Percentiles rank a stretch among this genome's conserved stretches.
Conservation (phyloP, 1,140 invertebrate species). For the Drosophila leontia region DNA sequence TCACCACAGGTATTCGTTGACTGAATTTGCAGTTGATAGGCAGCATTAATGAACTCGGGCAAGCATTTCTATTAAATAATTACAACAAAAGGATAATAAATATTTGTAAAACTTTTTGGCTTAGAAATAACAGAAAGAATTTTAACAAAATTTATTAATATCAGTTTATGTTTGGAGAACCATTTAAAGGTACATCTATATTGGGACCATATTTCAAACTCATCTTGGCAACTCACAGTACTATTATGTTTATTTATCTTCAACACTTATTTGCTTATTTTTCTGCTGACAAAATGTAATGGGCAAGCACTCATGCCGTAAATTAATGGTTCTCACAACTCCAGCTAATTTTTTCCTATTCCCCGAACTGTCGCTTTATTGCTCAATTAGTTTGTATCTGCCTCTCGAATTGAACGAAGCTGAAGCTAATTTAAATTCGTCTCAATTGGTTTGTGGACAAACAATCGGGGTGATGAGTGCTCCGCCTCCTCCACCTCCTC, state of each 20-base stretch:
- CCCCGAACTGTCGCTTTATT: conserved; percentile 41
- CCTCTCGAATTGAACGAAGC: conserved; percentile 49
- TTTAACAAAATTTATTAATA: too few species aligned
- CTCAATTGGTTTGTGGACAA: conserved; percentile 59
- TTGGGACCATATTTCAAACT: too few species aligned
- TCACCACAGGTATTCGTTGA: conserved; percentile 98
- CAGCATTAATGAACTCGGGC: conserved; percentile 98
- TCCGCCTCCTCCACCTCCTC: neutral
- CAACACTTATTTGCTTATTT: neutral
- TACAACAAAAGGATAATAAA: too few species aligned
- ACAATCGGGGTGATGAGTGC: conserved; percentile 20
- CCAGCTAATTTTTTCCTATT: conserved; percentile 11
- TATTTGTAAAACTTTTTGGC: too few species aligned
- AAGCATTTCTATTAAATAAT: conserved; percentile 90
- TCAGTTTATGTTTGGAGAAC: too few species aligned
- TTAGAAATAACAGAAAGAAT: too few species aligned
- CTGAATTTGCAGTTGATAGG: conserved; percentile 94
- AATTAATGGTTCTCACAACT: conserved; percentile 14
- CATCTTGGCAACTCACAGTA: neutral
- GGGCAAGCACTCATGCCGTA: conserved; percentile 1
- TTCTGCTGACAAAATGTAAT: conserved; percentile 6
- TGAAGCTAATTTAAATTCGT: conserved; percentile 43
- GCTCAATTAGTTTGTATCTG: conserved; percentile 69
- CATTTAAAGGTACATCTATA: too few species aligned
- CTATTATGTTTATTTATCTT: neutral